phyloP scores from a whole-genome alignment of 2,113 vertebrate species.

The Hoplias malabaricus region DNA sequence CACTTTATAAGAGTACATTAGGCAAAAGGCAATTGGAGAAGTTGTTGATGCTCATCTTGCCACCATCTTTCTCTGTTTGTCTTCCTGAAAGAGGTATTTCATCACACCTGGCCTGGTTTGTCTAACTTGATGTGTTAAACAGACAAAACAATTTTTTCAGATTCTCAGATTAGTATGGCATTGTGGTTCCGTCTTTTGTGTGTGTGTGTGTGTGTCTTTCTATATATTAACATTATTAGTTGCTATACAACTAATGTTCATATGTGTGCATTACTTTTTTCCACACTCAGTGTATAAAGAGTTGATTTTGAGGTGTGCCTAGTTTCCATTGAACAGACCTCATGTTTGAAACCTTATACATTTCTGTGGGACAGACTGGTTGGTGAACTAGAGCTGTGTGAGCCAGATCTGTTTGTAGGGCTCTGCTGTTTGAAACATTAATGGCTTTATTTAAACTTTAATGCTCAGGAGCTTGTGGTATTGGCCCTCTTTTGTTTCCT shows the following conservation, averaged over 20 bases:
- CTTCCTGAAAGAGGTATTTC: not conserved
- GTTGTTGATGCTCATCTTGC: constrained; percentile 8
- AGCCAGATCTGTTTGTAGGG: constrained; percentile 13
- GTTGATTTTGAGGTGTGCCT: not conserved
- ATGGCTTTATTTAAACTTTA: constrained; percentile 52
- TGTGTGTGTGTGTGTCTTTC: not conserved
- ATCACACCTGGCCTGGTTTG: not conserved
- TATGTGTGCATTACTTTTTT: too few species aligned
- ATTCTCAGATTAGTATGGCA: not conserved
- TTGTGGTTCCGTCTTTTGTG: not conserved
- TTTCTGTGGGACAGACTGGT: not conserved
- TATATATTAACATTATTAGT: too few species aligned
- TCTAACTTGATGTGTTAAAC: not conserved
- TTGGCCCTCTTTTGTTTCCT: constrained; percentile 20
- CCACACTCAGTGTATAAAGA: too few species aligned
- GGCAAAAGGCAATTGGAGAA: constrained; percentile 3
- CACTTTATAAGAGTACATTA: not conserved
- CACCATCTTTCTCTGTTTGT: not conserved
- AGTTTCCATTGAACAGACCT: constrained; percentile 21
- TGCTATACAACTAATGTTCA: too few species aligned
- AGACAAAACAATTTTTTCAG: not conserved
- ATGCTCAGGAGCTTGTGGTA: constrained; percentile 16
- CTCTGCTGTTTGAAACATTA: constrained; percentile 61
- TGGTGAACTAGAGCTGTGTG: constrained; percentile 41
- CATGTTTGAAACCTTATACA: constrained; percentile 5